Evolutionary conservation across 2,888 invertebrate species (phyloP).

Genomic region (Geotrupes spiniger): DNA sequence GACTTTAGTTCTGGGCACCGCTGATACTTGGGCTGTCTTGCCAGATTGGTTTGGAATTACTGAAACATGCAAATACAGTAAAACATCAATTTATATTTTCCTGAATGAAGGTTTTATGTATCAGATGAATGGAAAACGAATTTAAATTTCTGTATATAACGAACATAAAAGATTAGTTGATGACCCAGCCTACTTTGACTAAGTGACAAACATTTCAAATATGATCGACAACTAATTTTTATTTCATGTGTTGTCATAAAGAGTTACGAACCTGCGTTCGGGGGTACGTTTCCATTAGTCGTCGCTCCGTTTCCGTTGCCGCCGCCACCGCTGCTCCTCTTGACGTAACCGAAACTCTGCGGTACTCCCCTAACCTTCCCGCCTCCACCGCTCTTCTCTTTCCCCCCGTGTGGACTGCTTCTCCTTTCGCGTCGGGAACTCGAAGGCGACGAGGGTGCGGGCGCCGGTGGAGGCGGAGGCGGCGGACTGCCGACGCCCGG

Average conservation of each 20-base stretch:
- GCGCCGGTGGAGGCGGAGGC: conserved; percentile 54
- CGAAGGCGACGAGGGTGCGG: conserved; percentile 50
- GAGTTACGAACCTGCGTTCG: conserved; percentile 25
- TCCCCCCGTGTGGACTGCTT: conserved; percentile 47
- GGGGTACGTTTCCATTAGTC: conserved; percentile 46
- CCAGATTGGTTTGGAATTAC: conserved; percentile 42
- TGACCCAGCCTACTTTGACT: too few relatives aligned
- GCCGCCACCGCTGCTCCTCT: conserved; percentile 62
- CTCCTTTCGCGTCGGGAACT: conserved; percentile 45
- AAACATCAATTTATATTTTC: too few relatives aligned
- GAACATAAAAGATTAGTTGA: too few relatives aligned
- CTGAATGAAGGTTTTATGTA: too few relatives aligned
- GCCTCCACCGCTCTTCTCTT: conserved; percentile 58
- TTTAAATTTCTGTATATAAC: conserved; percentile 4
- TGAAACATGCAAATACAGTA: too few relatives aligned
- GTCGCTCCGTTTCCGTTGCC: conserved; percentile 19
- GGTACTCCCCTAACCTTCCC: conserved; percentile 72
- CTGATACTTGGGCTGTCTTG: conserved; percentile 77
- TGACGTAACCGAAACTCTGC: conserved; percentile 82
- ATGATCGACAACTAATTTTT: too few relatives aligned
- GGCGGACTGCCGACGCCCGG: conserved; percentile 62
- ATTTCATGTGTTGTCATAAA: too few relatives aligned
- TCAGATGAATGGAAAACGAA: too few relatives aligned
- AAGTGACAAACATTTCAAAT: too few relatives aligned
- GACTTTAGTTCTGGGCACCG: conserved; percentile 81